Evolutionary conservation across 2,113 vertebrate species (phyloP), one percentile per base, ranked within the genome.

Genomic region (Laticauda laticaudata): DNA sequence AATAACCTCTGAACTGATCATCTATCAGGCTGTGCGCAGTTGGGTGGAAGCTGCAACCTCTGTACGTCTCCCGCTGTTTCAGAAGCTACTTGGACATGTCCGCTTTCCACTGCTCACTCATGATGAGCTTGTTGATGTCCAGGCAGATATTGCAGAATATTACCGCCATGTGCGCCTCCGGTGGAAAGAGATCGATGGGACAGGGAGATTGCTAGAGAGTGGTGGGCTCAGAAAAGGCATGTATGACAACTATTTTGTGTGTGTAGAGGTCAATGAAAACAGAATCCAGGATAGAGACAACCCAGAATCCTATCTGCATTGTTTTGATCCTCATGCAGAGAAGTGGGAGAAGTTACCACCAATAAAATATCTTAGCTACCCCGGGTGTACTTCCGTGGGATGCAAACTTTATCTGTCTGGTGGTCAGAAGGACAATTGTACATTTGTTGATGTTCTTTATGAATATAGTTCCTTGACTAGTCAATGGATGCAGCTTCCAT

Each of bases 211-310:
- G 59, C 96, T 97, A 0, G 97, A 97, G 3, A 98, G 98, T 0
- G 69, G 91, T 51, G 96, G 98, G 56, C 98, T 98, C 4, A 92
- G 98, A 21, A 98, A 98, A 93, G 98, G 98, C n/a, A 98, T 98
- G 98, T 98, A 98, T 75, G 98, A 98, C 93, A 98, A 98, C 88
- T 98, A 98, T 95, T 98, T 98, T 0, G 98, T 98, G 15, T 98
- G 98, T 0, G 96, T 98, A 93, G 98, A 98, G 87, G 95, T 98
- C 56, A 98, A 97, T 4, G 97, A 97, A 14, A 97, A 97, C 34
- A 97, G 98, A 81, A 97, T 97, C 21, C 97, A 98, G 12, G 95
- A 95, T 48, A 90, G 96, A 64, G 95, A 94, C 0, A 69, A 95
- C 5, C 93, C 95, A 15, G 97, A 98, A 94, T 97, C 96, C 91